Evolutionary conservation across 2,888 invertebrate genomes (phyloP).

Genomic region (Cheilosia scutellata): DNA sequence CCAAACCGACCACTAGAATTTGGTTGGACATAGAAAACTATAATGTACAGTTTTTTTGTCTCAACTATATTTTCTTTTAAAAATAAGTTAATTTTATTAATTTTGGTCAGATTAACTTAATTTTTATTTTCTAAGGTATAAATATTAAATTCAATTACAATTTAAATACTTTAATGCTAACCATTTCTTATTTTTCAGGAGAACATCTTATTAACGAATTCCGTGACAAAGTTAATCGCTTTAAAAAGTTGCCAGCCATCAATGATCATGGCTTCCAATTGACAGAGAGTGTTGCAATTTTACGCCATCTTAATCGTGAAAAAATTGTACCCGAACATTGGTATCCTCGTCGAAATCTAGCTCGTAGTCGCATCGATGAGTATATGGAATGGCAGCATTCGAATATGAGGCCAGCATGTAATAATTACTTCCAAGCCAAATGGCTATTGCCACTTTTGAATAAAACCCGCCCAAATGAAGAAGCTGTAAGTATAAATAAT

Average conservation of each 20-base stretch:
- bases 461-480: slow-evolving; percentile 84
- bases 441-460: slow-evolving; percentile 85
- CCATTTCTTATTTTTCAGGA: slow-evolving; percentile 83
- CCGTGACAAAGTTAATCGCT: slow-evolving; percentile 86
- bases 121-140: no score
- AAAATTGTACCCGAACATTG: slow-evolving; percentile 86
- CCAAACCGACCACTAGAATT: no score
- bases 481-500: slow-evolving; percentile 82
- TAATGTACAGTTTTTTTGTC: no score
- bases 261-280: slow-evolving; percentile 88
- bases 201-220: slow-evolving; percentile 88
- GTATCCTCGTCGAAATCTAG: slow-evolving; percentile 87
- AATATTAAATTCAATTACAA: not conserved
- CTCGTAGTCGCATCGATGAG: slow-evolving; percentile 88
- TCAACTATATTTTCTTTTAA: no score
- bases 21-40: no score
- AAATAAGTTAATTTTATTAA: no score
- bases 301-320: slow-evolving; percentile 87
- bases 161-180: not conserved
- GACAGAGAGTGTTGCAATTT: slow-evolving; percentile 89
- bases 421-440: slow-evolving; percentile 86
- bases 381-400: slow-evolving; percentile 90
- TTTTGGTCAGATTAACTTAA: no score
- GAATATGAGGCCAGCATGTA: slow-evolving; percentile 86
- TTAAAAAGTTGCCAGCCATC: slow-evolving; percentile 88